Evolutionary conservation across 2,113 vertebrate genomes (phyloP).

Genomic region (Balaeniceps rex): DNA sequence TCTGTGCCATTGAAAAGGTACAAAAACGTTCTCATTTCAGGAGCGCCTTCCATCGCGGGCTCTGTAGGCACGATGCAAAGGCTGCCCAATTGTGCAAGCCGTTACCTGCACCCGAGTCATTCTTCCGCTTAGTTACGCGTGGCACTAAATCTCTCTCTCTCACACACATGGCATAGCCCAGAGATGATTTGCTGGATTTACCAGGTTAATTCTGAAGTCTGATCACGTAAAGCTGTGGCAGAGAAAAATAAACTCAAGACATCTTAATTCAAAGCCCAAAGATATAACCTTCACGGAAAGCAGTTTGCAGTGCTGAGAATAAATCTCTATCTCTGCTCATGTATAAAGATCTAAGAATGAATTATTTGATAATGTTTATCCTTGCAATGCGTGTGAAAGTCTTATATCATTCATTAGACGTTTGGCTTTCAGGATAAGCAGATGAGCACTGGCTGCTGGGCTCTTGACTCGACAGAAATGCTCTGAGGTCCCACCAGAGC

Average conservation of each 20-base stretch:
- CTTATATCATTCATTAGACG: not conserved
- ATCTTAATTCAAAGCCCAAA: not conserved
- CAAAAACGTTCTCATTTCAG: not conserved
- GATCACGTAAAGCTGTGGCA: not conserved
- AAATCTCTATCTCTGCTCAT: not conserved
- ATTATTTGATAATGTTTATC: not conserved
- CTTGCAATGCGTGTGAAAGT: not conserved
- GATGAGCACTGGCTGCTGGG: not conserved
- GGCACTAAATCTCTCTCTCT: not conserved
- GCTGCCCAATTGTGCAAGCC: not conserved
- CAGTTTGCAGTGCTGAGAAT: not conserved
- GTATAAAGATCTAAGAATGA: conserved; percentile 2
- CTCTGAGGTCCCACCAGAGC: not conserved
- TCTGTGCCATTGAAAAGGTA: not conserved
- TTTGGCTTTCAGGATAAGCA: not conserved
- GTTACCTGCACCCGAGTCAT: not conserved
- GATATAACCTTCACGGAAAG: not conserved
- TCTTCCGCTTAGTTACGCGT: not conserved
- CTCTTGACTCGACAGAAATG: not conserved
- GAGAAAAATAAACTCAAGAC: not conserved
- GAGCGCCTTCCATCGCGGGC: not conserved
- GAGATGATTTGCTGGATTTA: not conserved
- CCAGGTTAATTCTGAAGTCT: not conserved
- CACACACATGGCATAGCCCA: not conserved
- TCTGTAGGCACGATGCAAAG: not conserved